Conservation (phyloP, 2,888 invertebrate species). For the Eupithecia dodoneata region DNA sequence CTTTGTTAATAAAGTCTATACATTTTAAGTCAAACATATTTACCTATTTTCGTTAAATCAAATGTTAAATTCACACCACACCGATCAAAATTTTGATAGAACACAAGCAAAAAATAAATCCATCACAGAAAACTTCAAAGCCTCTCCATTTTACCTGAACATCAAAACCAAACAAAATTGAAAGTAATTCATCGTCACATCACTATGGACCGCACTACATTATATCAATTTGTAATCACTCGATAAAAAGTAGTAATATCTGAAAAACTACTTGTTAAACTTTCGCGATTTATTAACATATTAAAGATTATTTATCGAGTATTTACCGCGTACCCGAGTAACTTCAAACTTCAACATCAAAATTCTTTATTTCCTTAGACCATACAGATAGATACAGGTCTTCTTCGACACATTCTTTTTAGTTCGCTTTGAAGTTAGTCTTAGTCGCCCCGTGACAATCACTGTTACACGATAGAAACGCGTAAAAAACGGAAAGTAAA, state of each 20-base stretch:
- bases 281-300: too few relatives aligned
- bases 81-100: not conserved
- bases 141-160: slow-evolving; percentile 63
- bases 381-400: too few relatives aligned
- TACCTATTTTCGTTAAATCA: not conserved
- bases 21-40: not conserved
- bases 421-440: too few relatives aligned
- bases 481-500: too few relatives aligned
- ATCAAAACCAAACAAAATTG: slow-evolving; percentile 73
- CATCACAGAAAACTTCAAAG: not conserved
- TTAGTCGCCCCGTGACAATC: too few relatives aligned
- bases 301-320: too few relatives aligned
- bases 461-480: too few relatives aligned
- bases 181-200: slow-evolving; percentile 67
- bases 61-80: not conserved
- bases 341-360: too few relatives aligned
- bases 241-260: slow-evolving; percentile 41
- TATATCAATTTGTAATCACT: slow-evolving; percentile 11
- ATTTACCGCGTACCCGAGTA: too few relatives aligned
- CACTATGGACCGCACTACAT: slow-evolving; percentile 46
- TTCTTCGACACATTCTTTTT: too few relatives aligned
- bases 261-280: slow-evolving; percentile 57
- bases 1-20: too few relatives aligned
- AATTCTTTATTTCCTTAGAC: too few relatives aligned
- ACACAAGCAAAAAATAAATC: not conserved